Evolutionary conservation across 2,797 vertebrate species (phyloP), one percentile per base, ranked within the genome.

Genomic region (Gymnoscopelus braueri): DNA sequence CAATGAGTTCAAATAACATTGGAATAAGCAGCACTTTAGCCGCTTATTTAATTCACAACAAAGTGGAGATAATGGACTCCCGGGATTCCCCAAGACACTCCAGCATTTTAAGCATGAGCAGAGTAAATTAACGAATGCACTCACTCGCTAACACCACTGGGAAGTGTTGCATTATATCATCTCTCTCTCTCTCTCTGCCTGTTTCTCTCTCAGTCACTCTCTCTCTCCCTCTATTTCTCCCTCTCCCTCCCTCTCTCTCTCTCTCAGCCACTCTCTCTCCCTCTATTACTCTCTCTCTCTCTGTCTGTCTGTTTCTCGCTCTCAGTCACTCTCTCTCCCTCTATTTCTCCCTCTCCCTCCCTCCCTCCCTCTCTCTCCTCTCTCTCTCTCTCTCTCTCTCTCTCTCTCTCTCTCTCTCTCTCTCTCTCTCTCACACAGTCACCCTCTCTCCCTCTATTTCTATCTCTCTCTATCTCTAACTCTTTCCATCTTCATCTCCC

Each of bases 11-110:
- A 93, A 93, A 94, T 93, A 92, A 91, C 90, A 90, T 74, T 89
- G 85, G 90, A 93, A 92, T 92, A 93, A 93, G 91, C 91, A 91
- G 91, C 91, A 93, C 93, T 94, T 91, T 89, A 92, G 91, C 88
- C 74, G 88, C 93, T 94, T 93, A 94, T 94, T 94, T 93, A 93
- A 94, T 94, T 95, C 93, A 93, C 90, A 94, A 93, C 93, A 94
- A 94, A 94, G 92, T 92, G 89, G 89, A 91, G 91, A 92, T 94
- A 94, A 94, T 94, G 93, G 92, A 93, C 93, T 92, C 92, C 68
- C 67, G 92, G 89, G 93, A 93, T 90, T 84, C 90, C 91, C 79
- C 79, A 87, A 91, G 91, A 89, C 84, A 84, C 90, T 88, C 82
- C 78, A 72, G 86, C 90, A 91, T 92, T 93, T 92, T 90, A 92